A percentile compares a stretch with the other conserved stretches of the same genome.
Conservation (phyloP, 2,888 invertebrate species). For the Drosophila melanosoma region DNA sequence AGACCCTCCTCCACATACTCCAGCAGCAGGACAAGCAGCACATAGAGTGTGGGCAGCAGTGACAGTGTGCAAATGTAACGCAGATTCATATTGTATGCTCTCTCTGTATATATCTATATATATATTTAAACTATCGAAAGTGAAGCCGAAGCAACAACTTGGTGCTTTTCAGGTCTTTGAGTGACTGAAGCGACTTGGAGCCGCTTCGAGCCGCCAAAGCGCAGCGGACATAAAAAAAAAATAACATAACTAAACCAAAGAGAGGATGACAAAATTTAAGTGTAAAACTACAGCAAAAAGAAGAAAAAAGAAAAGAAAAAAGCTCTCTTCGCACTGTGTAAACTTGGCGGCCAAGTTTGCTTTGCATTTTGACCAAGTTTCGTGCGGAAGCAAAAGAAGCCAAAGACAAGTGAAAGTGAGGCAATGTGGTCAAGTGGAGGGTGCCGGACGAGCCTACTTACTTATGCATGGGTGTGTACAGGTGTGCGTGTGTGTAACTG, state of each 20-base stretch:
- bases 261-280: conserved; percentile 45
- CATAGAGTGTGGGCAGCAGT: conserved; percentile 80
- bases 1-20: conserved; percentile 80
- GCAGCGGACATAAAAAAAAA: conserved; percentile 47
- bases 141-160: conserved; percentile 57
- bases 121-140: background rate
- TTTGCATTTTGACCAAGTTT: conserved; percentile 81
- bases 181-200: conserved; percentile 67
- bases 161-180: conserved; percentile 73
- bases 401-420: conserved; percentile 80
- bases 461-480: conserved; percentile 8
- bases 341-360: conserved; percentile 71
- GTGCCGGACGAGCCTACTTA: conserved; percentile 57
- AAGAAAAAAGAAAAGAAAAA: conserved; percentile 1
- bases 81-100: conserved; percentile 70
- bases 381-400: conserved; percentile 73
- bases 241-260: conserved; percentile 46
- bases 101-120: background rate
- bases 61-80: conserved; percentile 78
- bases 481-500: conserved; percentile 5
- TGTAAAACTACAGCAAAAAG: conserved; percentile 19
- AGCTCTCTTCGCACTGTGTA: conserved; percentile 26
- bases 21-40: conserved; percentile 80
- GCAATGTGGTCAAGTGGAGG: conserved; percentile 61
- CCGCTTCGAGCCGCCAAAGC: conserved; percentile 60